Conservation (phyloP, 2,888 invertebrate genomes). For the Cryptocephalus moraei region DNA sequence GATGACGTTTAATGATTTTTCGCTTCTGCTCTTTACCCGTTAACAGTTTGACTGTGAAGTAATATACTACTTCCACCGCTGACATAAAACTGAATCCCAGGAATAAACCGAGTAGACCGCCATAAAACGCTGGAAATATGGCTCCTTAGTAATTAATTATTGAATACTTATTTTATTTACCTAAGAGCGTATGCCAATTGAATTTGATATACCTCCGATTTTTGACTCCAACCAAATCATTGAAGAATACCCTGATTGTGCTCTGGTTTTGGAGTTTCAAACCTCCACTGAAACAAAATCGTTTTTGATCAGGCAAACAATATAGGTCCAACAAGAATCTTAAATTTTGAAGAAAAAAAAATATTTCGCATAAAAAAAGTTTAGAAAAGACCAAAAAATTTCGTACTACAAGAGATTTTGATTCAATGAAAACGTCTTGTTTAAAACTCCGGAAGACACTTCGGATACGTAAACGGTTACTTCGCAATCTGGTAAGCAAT, state of each 20-base stretch:
- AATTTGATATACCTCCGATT: constrained; percentile 56
- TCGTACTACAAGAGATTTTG: constrained; percentile 14
- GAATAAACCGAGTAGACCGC: constrained; percentile 58
- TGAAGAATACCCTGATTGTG: constrained; percentile 54
- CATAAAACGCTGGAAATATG: constrained; percentile 51
- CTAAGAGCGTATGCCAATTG: constrained; percentile 60
- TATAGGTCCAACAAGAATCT: not conserved
- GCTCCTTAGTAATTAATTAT: too few species aligned
- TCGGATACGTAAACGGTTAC: constrained; percentile 52
- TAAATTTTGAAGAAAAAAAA: too few species aligned
- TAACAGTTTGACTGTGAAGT: constrained; percentile 36
- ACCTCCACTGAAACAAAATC: constrained; percentile 20
- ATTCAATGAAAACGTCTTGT: constrained; percentile 11
- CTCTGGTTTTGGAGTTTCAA: constrained; percentile 43
- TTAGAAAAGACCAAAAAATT: not conserved
- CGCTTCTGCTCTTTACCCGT: too few species aligned
- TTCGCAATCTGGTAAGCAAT: constrained; percentile 55
- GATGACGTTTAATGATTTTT: too few species aligned
- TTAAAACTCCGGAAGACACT: constrained; percentile 40
- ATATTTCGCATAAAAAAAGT: not conserved
- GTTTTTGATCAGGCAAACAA: not conserved
- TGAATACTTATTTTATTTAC: constrained; percentile 31
- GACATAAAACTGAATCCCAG: constrained; percentile 62
- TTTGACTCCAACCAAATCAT: constrained; percentile 54
- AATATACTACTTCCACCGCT: constrained; percentile 54